Conservation (phyloP, 2,888 invertebrate species). For the Pheosia tremula region DNA sequence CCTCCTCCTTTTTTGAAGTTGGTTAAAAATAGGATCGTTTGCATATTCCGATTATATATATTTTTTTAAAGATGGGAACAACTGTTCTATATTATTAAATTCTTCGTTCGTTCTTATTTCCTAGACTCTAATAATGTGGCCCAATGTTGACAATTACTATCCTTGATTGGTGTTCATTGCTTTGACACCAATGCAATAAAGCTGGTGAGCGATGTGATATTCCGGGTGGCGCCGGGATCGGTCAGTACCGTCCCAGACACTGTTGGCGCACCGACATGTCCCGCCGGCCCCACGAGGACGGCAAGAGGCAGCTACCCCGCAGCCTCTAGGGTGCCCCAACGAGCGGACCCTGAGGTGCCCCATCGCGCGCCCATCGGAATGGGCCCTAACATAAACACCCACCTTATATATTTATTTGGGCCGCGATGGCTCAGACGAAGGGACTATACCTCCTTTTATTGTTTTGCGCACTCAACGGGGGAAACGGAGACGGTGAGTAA, state of each 20-base stretch:
- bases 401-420: conserved; percentile 64
- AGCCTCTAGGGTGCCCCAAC: conserved; percentile 28
- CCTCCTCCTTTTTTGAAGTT: too few species aligned
- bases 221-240: conserved; percentile 33
- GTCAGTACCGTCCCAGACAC: conserved; percentile 54
- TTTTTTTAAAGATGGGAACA: too few species aligned
- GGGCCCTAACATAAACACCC: conserved; percentile 69
- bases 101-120: not conserved
- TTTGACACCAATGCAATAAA: conserved; percentile 74
- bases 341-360: conserved; percentile 29
- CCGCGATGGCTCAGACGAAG: conserved; percentile 74
- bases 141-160: conserved; percentile 47
- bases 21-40: too few species aligned
- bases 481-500: conserved; percentile 71
- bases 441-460: conserved; percentile 65
- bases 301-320: conserved; percentile 33
- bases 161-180: conserved; percentile 70
- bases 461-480: conserved; percentile 62
- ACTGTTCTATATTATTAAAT: too few species aligned
- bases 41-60: too few species aligned
- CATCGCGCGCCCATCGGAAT: conserved; percentile 62
- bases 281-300: conserved; percentile 48
- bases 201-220: conserved; percentile 57
- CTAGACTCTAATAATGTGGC: conserved; percentile 7
- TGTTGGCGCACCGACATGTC: conserved; percentile 55